phyloP scores from a whole-genome alignment of 2,113 vertebrate species.

The Rhabdomys dilectus region DNA sequence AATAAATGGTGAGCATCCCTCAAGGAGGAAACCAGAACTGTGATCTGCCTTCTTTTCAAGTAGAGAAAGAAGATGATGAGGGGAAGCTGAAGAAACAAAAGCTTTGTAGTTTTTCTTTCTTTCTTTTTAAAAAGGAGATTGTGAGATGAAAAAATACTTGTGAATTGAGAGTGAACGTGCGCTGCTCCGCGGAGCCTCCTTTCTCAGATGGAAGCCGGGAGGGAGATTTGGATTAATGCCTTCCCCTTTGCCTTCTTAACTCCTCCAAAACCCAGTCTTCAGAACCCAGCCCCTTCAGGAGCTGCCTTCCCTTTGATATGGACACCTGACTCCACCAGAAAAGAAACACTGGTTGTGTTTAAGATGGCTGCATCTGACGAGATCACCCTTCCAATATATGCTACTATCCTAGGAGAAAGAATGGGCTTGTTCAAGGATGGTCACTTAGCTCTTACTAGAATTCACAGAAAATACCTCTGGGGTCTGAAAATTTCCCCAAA shows the following conservation, averaged over 20 bases:
- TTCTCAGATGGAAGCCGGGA: background rate
- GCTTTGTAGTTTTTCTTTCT: slow-evolving; percentile 58
- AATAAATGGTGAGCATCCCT: slow-evolving; percentile 58
- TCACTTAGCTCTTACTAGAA: background rate
- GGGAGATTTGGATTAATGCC: slow-evolving; percentile 20
- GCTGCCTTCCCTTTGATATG: slow-evolving; percentile 54
- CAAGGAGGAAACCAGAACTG: slow-evolving; percentile 16
- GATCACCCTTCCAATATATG: background rate
- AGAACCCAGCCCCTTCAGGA: slow-evolving; percentile 2
- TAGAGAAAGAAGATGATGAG: background rate
- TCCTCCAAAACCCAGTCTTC: slow-evolving; percentile 44
- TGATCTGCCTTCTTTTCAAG: slow-evolving; percentile 66
- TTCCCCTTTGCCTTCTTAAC: slow-evolving; percentile 9
- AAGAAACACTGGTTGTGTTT: background rate
- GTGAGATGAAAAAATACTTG: slow-evolving; percentile 56
- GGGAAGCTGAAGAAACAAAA: slow-evolving; percentile 46
- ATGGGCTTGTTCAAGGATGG: background rate
- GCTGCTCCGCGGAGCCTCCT: background rate
- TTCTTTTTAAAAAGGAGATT: slow-evolving; percentile 39
- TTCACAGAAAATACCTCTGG: background rate
- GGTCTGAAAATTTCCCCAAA: background rate
- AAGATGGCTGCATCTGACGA: background rate
- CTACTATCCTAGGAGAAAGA: background rate
- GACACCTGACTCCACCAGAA: slow-evolving; percentile 46
- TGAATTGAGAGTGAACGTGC: slow-evolving; percentile 42